Base-by-base conservation (phyloP, 2,797 vertebrate species). In the Nyctibius grandis region DNA sequence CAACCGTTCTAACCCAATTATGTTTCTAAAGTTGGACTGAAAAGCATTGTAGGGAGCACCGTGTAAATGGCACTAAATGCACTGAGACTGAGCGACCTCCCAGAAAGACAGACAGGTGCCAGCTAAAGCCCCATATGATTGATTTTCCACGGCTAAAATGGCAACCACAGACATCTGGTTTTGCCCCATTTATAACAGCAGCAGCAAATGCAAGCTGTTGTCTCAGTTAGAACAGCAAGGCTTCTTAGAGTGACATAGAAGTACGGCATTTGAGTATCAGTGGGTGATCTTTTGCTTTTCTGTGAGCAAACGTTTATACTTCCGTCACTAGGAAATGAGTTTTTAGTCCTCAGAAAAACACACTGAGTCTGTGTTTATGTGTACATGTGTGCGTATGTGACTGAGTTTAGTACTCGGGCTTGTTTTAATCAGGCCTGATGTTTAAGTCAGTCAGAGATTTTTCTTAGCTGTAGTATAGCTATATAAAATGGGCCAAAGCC, bases 21-120 rank as follows among this genome's bases (percentile, higher is more conserved):
- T 25, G 40, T 95, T 85, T 83, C 84, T 93, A 93, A 95, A 95
- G 91, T 92, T 64, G 75, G 80, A 34, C 80, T 86, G 75, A 95
- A 96, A 94, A 85, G 93, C 95, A 29, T 91, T 87, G 68, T 89
- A 78, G 80, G 80, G 75, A 91, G 80, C 65, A 79, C 36, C 75
- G 28, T 92, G 87, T 95, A 96, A 94, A 89, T 50, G 53, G 74
- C 40, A 65, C 61, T 88, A 88, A 93, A 72, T 72, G 89, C 70
- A 80, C 45, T 1, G 64, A 76, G 73, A 68, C 73, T 38, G 50
- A 91, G 79, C 5, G 92, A 97, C 97, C 95, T 95, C 96, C 95
- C 94, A 96, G 96, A 95, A 96, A 92, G 94, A 95, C 1, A 94
- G 94, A 94, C 96, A 97, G 97, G 95, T 97, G 95, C 87, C 91